A percentile compares a stretch with the other conserved stretches of the same genome.
Conservation (phyloP, 2,113 vertebrate species). For the Choloepus hoffmanni region DNA sequence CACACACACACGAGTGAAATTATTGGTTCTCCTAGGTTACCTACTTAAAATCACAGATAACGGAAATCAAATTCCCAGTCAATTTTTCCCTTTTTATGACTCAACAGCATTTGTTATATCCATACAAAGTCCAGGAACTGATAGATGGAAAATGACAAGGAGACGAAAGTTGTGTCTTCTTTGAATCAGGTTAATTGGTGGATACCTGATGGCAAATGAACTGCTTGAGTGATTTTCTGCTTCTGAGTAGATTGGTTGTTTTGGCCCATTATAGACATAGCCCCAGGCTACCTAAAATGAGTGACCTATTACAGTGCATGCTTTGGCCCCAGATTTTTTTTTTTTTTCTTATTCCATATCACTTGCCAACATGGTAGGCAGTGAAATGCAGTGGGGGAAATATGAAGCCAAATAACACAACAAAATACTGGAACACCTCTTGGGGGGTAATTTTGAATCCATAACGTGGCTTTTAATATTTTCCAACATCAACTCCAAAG, state of each 20-base stretch:
- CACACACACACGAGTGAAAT: constrained; percentile 26
- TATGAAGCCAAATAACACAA: constrained; percentile 61
- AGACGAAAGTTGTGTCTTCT: background rate
- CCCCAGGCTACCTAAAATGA: constrained; percentile 3
- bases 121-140: background rate
- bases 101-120: constrained; percentile 32
- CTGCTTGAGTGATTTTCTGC: background rate
- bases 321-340: constrained; percentile 51
- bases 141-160: background rate
- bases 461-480: constrained; percentile 43
- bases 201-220: background rate
- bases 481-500: constrained; percentile 38
- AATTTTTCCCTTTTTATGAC: background rate
- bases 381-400: constrained; percentile 24
- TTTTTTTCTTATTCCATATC: constrained; percentile 40
- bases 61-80: constrained; percentile 3
- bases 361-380: constrained; percentile 59
- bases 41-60: constrained; percentile 44
- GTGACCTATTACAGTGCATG: background rate
- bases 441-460: background rate
- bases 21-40: constrained; percentile 1
- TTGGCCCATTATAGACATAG: background rate
- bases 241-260: background rate
- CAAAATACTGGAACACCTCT: background rate
- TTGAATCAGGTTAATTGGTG: background rate